phyloP scores from a whole-genome alignment of 2,113 vertebrate genomes.

The Nyctibius bracteatus region DNA sequence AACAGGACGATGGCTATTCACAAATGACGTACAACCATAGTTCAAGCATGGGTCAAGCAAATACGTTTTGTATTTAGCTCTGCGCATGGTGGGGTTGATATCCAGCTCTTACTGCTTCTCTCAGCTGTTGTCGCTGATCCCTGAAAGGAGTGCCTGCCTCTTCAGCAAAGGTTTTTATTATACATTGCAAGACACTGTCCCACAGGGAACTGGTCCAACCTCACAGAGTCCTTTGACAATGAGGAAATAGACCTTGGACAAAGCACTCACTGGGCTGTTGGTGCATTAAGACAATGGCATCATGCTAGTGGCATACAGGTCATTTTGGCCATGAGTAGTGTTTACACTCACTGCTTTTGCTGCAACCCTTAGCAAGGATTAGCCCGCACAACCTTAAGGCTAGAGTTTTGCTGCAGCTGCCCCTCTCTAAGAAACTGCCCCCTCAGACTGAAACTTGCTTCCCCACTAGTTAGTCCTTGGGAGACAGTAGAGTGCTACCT shows the following conservation, averaged over 20 bases:
- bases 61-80: not conserved
- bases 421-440: accelerated
- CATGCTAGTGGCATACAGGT: accelerated
- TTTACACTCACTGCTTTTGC: not conserved
- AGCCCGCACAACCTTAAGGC: not conserved
- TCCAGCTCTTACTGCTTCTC: not conserved
- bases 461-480: not conserved
- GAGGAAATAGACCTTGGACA: not conserved
- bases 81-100: not conserved
- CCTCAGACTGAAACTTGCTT: not conserved
- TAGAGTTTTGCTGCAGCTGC: not conserved
- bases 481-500: not conserved
- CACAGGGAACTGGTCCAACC: not conserved
- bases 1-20: not conserved
- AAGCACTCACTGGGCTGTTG: not conserved
- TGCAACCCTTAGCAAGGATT: not conserved
- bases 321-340: accelerated
- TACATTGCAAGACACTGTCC: not conserved
- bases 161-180: not conserved
- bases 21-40: accelerated
- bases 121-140: accelerated
- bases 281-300: not conserved
- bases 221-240: not conserved
- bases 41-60: not conserved
- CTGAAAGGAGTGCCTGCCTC: not conserved